A percentile compares a stretch with the other conserved stretches of the same genome.
These are phyloP conservation scores for Nesospiza acunhae DNA, from an alignment of 2,113 vertebrate species.

Conservation along the genomic window DNA sequence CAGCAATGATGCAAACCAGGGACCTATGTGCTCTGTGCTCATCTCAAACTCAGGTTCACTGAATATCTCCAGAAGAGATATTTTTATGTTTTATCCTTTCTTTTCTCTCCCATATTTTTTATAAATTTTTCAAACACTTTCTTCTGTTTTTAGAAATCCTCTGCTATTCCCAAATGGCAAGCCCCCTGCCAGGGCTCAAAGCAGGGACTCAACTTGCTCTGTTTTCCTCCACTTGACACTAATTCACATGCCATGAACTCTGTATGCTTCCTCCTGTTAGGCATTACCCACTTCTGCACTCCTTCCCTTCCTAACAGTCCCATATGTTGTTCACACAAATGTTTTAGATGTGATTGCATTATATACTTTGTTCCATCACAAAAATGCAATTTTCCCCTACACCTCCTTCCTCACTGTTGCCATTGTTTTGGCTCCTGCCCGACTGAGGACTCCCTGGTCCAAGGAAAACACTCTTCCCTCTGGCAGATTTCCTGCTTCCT, in stretches of 20 bases:
- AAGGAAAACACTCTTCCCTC: background rate
- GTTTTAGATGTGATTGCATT: background rate
- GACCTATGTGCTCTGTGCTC: rapidly evolving
- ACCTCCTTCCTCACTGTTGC: background rate
- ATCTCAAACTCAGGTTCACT: background rate
- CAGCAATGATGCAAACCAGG: rapidly evolving
- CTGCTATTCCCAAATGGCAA: background rate
- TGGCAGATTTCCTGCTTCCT: background rate
- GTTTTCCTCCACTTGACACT: rapidly evolving
- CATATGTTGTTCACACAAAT: rapidly evolving
- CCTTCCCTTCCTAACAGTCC: background rate
- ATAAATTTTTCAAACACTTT: background rate
- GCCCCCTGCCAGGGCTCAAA: background rate
- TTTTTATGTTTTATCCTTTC: background rate
- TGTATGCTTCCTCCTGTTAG: background rate
- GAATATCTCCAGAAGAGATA: background rate
- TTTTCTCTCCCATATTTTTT: background rate
- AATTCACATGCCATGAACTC: background rate
- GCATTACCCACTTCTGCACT: background rate
- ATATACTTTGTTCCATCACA: background rate
- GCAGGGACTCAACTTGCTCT: too few relatives aligned
- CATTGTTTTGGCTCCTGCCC: background rate
- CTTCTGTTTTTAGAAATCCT: background rate
- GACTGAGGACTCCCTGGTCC: background rate
- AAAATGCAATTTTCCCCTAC: background rate